Base-by-base conservation (phyloP, 2,888 invertebrate genomes). In the Phytoseiulus persimilis region DNA sequence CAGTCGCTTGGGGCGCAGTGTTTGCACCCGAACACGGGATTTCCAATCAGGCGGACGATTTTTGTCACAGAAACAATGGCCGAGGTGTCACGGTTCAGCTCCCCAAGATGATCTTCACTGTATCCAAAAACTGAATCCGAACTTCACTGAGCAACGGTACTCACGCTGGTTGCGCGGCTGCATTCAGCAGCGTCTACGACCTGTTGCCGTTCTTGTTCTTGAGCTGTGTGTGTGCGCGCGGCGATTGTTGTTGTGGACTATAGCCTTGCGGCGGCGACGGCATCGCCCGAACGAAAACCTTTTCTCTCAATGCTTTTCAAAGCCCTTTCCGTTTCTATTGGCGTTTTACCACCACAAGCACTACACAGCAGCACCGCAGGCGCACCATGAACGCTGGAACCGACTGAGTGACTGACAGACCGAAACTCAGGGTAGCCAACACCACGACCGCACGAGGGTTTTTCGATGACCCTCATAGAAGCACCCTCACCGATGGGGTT, bases 141-240 rank as follows among this genome's bases (percentile, higher is more conserved):
- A 28, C 18, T 18, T 28, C 28, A 65, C 65, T 65, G 65, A 28
- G 18, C 65, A 65, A 65, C 65, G 65, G 65, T 65, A 65, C 65
- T 65, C 65, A 65, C 65, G 65, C 65, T 65, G 65, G 65, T 65
- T 65, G 65, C 65, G 65, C 65, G 65, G 65, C 65, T 65, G 65
- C 65, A 65, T 65, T 65, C 65, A 65, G 65, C 65, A 65, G 65
- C 65, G 5, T 65, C 65, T 23, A 11, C 65, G 65, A 65, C 9
- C 18, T 65, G 65, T 65, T 65, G 65, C 18, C 65, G 65, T 65
- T 65, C 65, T 65, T 65, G 11, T 65, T 65, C 65, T 65, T 65
- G 65, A 65, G 65, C 65, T 65, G 65, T 65, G 65, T 65, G 65
- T 39, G 39, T 65, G 65, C 18, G 65, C 65, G 65, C 65, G 65